Base-by-base conservation (phyloP, 2,888 invertebrate species). In the Callinectes sapidus region DNA sequence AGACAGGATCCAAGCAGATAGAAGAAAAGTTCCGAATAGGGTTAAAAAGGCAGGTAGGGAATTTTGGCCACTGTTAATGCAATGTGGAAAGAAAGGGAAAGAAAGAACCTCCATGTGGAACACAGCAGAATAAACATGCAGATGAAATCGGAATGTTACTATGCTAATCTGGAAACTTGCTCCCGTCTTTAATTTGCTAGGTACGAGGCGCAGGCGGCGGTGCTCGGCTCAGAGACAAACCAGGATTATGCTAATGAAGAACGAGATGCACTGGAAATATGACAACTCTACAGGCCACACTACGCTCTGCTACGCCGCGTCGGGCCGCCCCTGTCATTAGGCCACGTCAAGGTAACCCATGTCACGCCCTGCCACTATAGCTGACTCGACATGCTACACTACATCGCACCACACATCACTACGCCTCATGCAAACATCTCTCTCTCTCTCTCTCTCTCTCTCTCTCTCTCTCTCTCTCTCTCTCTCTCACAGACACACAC, bases 81-180 rank as follows among this genome's bases (percentile, higher is more conserved):
- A 35, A 16, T 35, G 81, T 13, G 32, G 81, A 35, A 81, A 32
- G 35, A 16, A 81, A n/a, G 35, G 81, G 81, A 16, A 35, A 35
- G 81, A 10, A 81, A 35, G 14, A 81, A 14, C 13, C 32, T 3
- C 35, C 71, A 18, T 35, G 81, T 81, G 18, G 81, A 81, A 35
- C 35, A 81, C 32, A 35, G 71, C 81, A 35, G 35, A 81, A 81
- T 81, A 81, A 35, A 81, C 35, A 81, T 35, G 81, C 16, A 35
- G 81, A 81, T 81, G 81, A 35, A 81, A 81, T 81, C 81, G 32
- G 81, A 81, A 2, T 81, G 81, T 81, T 81, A 81, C 81, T 35
- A 81, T 81, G 81, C 35, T 81, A 81, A 81, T 81, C 81, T n/a
- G 81, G 81, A 81, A 81, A 81, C 81, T 81, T 81, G 81, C 81